phyloP scores from a whole-genome alignment of 2,113 vertebrate species.

The Zosterops borbonicus region DNA sequence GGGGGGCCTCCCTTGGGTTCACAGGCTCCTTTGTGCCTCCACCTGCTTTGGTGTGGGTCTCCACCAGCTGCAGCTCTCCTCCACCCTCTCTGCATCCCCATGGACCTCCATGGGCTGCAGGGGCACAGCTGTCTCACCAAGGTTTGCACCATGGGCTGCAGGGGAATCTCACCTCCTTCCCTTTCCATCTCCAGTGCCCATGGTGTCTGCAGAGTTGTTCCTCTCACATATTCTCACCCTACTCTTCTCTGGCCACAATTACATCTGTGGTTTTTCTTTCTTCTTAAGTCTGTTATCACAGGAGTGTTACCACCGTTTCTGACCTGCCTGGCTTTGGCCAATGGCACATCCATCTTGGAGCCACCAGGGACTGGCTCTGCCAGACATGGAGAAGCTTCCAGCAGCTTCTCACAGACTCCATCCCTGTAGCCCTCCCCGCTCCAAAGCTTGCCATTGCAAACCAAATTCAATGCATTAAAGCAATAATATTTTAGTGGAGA shows the following conservation, averaged over 20 bases:
- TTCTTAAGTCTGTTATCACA: neutral
- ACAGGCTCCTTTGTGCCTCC: too few species aligned
- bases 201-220: neutral
- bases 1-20: too few species aligned
- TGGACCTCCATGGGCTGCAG: too few species aligned
- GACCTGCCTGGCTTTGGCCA: neutral
- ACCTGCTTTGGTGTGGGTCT: too few species aligned
- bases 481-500: neutral
- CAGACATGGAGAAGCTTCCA: neutral
- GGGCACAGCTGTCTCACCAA: too few species aligned
- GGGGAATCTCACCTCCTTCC: neutral
- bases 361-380: neutral
- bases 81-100: too few species aligned
- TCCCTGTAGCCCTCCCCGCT: rapidly evolving
- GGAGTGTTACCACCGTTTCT: rapidly evolving
- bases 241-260: rapidly evolving
- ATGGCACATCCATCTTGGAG: rapidly evolving
- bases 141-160: neutral
- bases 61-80: too few species aligned
- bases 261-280: neutral
- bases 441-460: neutral
- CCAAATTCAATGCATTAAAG: neutral
- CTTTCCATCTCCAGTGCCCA: neutral
- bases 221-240: neutral
- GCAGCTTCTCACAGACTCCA: neutral